Conservation (phyloP, 2,888 invertebrate genomes). For the Mythimna vitellina region DNA sequence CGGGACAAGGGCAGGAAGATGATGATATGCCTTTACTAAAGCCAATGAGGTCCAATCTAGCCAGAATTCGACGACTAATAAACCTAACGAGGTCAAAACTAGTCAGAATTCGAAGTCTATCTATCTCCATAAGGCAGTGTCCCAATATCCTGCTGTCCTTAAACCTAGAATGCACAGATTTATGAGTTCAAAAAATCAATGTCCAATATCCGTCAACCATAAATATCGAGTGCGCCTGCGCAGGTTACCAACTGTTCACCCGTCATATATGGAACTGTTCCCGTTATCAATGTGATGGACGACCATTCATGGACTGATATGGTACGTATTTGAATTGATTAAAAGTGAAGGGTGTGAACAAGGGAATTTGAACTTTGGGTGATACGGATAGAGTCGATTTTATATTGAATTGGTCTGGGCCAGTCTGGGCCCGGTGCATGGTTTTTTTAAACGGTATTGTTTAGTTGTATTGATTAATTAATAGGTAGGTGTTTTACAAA, state of each 20-base stretch:
- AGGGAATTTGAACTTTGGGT: background rate
- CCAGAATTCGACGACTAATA: too few relatives aligned
- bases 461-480: background rate
- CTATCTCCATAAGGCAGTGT: constrained; percentile 1
- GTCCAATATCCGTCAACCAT: constrained; percentile 41
- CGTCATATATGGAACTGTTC: constrained; percentile 63
- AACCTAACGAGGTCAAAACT: background rate
- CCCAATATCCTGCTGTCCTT: constrained; percentile 27
- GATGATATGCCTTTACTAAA: background rate
- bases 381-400: background rate
- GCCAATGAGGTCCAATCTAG: too few relatives aligned
- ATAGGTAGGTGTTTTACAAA: background rate
- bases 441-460: background rate
- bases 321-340: constrained; percentile 52
- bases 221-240: constrained; percentile 41
- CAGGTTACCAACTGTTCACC: constrained; percentile 56
- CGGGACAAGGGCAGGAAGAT: too few relatives aligned
- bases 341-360: background rate
- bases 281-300: constrained; percentile 66
- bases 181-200: constrained; percentile 43
- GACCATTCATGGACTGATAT: constrained; percentile 50
- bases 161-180: constrained; percentile 53
- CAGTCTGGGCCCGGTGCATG: background rate
- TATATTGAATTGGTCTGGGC: background rate
- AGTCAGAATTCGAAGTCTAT: background rate